Conservation (phyloP, 2,113 vertebrate species). For the Trogon melanurus region DNA sequence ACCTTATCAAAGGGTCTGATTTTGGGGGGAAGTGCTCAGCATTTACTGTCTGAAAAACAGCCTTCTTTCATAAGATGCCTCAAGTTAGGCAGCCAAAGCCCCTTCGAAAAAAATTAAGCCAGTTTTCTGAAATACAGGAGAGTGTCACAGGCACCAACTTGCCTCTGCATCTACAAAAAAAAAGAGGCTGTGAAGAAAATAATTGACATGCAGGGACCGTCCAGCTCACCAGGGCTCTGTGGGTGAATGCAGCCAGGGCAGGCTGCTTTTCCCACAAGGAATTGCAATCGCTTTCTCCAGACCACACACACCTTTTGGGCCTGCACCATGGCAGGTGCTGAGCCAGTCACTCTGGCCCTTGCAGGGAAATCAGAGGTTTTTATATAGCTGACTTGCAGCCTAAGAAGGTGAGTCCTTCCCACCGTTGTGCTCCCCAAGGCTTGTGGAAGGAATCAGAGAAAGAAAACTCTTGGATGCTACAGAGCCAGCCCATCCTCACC, state of each 20-base stretch:
- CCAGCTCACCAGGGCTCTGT: not conserved
- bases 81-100: not conserved
- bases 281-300: not conserved
- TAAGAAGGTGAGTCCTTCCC: not conserved
- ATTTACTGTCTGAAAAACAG: not conserved
- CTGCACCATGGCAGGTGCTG: not conserved
- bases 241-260: not conserved
- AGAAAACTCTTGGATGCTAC: not conserved
- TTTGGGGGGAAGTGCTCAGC: not conserved
- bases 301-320: not conserved
- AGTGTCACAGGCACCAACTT: not conserved
- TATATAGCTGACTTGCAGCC: not conserved
- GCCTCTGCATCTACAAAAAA: not conserved
- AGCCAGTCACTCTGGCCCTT: not conserved
- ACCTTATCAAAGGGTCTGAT: not conserved
- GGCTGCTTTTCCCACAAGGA: not conserved
- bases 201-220: fast-evolving
- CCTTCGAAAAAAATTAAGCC: not conserved
- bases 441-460: not conserved
- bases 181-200: not conserved
- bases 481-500: not conserved
- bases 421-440: fast-evolving
- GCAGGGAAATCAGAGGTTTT: not conserved
- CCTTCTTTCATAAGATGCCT: not conserved
- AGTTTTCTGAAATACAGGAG: not conserved